Percentiles rank a stretch among this genome's conserved stretches.
Evolutionary conservation across 2,113 vertebrate species (phyloP).

Genomic region (Rana temporaria): DNA sequence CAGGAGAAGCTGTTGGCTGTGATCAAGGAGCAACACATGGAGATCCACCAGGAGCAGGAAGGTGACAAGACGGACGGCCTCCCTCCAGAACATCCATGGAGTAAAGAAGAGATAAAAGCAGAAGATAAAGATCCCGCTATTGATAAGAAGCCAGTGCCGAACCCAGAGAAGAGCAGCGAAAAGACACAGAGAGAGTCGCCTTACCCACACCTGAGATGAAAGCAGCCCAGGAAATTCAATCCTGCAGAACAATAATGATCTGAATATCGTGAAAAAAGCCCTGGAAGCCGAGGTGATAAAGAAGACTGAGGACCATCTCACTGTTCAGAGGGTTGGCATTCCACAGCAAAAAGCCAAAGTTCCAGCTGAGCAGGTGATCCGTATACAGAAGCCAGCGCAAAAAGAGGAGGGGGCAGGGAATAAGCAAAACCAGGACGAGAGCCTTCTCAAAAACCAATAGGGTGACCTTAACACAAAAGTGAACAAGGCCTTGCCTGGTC

Average conservation of each 20-base stretch:
- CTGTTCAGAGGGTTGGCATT: not conserved
- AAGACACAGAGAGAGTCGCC: not conserved
- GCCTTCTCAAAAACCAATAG: constrained; percentile 60
- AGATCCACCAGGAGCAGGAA: too few relatives aligned
- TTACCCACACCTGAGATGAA: not conserved
- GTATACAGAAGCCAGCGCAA: constrained; percentile 47
- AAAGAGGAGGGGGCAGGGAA: constrained; percentile 63
- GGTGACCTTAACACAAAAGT: constrained; percentile 54
- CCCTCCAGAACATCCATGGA: not conserved
- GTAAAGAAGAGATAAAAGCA: constrained; percentile 59
- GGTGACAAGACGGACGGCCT: constrained; percentile 62
- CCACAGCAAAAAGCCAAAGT: constrained; percentile 18
- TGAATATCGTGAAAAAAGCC: not conserved
- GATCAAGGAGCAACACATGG: too few relatives aligned
- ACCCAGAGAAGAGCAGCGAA: not conserved
- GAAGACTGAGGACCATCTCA: not conserved
- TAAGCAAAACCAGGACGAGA: constrained; percentile 53
- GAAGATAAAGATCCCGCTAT: not conserved
- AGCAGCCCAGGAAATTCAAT: not conserved
- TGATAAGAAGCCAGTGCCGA: not conserved
- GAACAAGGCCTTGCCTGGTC: constrained; percentile 31
- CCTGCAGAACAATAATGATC: rapidly evolving
- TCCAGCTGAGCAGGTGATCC: constrained; percentile 44
- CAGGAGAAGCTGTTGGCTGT: too few relatives aligned
- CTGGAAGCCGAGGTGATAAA: constrained; percentile 11